phyloP scores from a whole-genome alignment of 2,888 invertebrate species.

The Saturnia japonica region DNA sequence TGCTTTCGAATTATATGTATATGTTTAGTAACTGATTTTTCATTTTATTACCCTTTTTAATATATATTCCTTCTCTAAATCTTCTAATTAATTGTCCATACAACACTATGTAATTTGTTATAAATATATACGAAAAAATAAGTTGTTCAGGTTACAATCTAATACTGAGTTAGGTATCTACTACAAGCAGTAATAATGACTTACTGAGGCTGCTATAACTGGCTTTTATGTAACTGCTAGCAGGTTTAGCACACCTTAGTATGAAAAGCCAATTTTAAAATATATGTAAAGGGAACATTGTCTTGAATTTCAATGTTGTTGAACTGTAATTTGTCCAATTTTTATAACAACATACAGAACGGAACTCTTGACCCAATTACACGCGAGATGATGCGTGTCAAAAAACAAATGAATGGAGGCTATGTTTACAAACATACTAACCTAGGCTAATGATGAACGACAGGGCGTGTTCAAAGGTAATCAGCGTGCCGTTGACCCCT shows the following conservation, averaged over 20 bases:
- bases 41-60: no score
- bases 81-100: no score
- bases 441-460: conserved; percentile 81
- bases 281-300: not conserved
- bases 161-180: not conserved
- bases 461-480: conserved; percentile 77
- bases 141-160: not conserved
- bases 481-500: conserved; percentile 77
- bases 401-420: conserved; percentile 64
- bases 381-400: conserved; percentile 50
- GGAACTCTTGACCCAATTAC: conserved; percentile 55
- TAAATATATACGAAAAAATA: no score
- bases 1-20: no score
- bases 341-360: conserved; percentile 3
- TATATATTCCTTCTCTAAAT: no score
- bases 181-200: not conserved
- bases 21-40: no score
- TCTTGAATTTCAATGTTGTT: not conserved
- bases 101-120: no score
- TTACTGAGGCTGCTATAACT: not conserved
- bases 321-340: not conserved
- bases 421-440: conserved; percentile 81
- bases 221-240: not conserved
- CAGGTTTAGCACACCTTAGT: not conserved
- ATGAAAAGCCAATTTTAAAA: not conserved